Percentiles rank a stretch among this genome's conserved stretches.
phyloP scores from a whole-genome alignment of 2,113 vertebrate genomes.

The Dromiciops gliroides region DNA sequence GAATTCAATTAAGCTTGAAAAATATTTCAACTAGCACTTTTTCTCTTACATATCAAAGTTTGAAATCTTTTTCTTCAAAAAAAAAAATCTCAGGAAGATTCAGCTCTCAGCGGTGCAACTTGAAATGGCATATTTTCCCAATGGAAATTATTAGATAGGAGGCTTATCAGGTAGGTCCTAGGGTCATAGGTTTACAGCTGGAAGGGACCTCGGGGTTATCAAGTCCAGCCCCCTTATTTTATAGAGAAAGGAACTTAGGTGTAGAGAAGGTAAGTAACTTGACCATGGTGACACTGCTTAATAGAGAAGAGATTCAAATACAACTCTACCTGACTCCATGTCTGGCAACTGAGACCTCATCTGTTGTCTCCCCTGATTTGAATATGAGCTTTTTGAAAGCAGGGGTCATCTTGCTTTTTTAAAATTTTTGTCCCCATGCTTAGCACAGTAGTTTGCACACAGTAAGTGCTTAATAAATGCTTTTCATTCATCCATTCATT shows the following conservation, averaged over 20 bases:
- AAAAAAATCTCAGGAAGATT: not conserved
- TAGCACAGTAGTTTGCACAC: not conserved
- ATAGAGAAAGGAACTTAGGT: not conserved
- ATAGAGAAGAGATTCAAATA: not conserved
- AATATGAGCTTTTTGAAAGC: not conserved
- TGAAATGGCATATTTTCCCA: not conserved
- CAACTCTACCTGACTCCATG: not conserved
- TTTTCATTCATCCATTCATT: not conserved
- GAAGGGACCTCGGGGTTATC: not conserved
- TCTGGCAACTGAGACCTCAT: not conserved
- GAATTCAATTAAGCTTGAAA: not conserved
- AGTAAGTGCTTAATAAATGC: not conserved
- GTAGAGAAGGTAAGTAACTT: not conserved
- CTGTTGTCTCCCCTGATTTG: not conserved
- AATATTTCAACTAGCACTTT: not conserved
- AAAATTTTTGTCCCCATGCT: not conserved
- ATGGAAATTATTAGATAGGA: not conserved
- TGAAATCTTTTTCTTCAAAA: not conserved
- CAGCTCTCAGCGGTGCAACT: not conserved
- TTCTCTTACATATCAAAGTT: not conserved
- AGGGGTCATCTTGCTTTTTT: not conserved
- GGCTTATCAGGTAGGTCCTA: not conserved
- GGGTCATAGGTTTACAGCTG: not conserved
- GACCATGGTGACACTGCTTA: not conserved
- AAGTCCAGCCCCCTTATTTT: not conserved